These are phyloP conservation scores for Oceanodroma leucorhoa DNA, from an alignment of 2,797 vertebrate species.

Conservation along the genomic window DNA sequence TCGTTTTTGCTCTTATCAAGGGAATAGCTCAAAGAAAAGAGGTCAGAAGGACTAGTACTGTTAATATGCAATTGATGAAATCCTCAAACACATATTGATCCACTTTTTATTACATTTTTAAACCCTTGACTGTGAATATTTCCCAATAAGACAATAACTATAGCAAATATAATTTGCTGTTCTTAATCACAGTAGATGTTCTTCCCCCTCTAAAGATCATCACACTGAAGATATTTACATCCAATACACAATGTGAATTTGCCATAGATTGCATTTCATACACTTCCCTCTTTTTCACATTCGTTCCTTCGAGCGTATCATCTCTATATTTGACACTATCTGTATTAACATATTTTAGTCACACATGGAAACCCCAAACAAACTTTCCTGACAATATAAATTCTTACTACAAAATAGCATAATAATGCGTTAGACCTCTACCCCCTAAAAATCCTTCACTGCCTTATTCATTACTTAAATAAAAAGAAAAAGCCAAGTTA, in stretches of 20 bases:
- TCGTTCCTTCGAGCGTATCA: neutral
- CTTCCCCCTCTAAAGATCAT: constrained; percentile 46
- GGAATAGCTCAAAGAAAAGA: constrained; percentile 66
- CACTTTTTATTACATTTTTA: constrained; percentile 76
- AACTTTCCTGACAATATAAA: constrained; percentile 38
- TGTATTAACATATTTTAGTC: constrained; percentile 47
- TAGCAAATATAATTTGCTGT: constrained; percentile 72
- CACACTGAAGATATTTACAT: constrained; percentile 48
- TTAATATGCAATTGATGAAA: constrained; percentile 74
- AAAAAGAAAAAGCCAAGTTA: constrained; percentile 68
- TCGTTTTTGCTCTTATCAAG: constrained; percentile 56
- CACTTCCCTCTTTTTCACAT: neutral
- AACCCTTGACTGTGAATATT: constrained; percentile 68
- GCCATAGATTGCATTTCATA: constrained; percentile 2
- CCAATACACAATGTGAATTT: constrained; percentile 24
- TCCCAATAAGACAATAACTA: constrained; percentile 73
- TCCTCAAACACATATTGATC: constrained; percentile 75
- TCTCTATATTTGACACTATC: constrained; percentile 40
- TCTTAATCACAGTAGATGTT: constrained; percentile 66
- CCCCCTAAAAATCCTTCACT: constrained; percentile 64
- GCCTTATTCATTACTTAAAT: constrained; percentile 56
- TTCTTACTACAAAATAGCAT: constrained; percentile 25
- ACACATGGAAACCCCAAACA: constrained; percentile 18
- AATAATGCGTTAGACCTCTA: constrained; percentile 55
- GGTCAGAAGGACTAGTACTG: constrained; percentile 65